A percentile compares a stretch with the other conserved stretches of the same genome.
Evolutionary conservation across 1,140 invertebrate species (phyloP).

Genomic region (Tetraneura akinire): DNA sequence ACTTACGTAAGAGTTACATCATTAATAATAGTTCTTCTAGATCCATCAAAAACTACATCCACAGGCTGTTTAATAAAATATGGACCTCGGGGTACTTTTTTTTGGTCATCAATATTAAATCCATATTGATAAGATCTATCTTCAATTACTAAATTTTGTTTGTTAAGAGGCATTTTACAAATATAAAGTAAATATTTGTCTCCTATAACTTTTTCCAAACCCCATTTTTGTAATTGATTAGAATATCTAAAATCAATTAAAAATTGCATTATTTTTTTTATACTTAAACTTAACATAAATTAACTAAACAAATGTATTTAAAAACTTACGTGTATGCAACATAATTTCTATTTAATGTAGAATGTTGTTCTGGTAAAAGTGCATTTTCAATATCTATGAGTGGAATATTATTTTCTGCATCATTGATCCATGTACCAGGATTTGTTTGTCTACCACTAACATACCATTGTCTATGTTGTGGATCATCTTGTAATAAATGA

Average conservation of each 20-base stretch:
- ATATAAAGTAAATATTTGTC: slow-evolving; percentile 78
- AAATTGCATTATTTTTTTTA: too few relatives aligned
- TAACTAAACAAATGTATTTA: too few relatives aligned
- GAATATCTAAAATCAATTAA: slow-evolving; percentile 74
- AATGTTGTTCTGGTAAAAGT: slow-evolving; percentile 68
- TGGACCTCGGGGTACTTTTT: slow-evolving; percentile 81
- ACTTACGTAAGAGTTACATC: slow-evolving; percentile 72
- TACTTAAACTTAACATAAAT: too few relatives aligned
- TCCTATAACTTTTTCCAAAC: slow-evolving; percentile 77
- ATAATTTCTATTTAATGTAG: slow-evolving; percentile 63
- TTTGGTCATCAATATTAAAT: slow-evolving; percentile 71
- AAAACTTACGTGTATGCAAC: slow-evolving; percentile 63
- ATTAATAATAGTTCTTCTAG: slow-evolving; percentile 70
- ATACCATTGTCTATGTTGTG: slow-evolving; percentile 85
- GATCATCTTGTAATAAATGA: slow-evolving; percentile 77
- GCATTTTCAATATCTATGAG: slow-evolving; percentile 79
- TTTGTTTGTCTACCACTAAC: slow-evolving; percentile 74
- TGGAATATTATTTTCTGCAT: slow-evolving; percentile 71
- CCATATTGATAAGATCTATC: slow-evolving; percentile 84
- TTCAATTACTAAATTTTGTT: slow-evolving; percentile 69
- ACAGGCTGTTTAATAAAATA: slow-evolving; percentile 84
- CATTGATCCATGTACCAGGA: slow-evolving; percentile 80
- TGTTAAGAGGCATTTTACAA: slow-evolving; percentile 77
- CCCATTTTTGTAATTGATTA: slow-evolving; percentile 75
- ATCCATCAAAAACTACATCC: slow-evolving; percentile 79